Evolutionary conservation across 2,797 vertebrate species (phyloP).

Genomic region (Aphelocoma californica): DNA sequence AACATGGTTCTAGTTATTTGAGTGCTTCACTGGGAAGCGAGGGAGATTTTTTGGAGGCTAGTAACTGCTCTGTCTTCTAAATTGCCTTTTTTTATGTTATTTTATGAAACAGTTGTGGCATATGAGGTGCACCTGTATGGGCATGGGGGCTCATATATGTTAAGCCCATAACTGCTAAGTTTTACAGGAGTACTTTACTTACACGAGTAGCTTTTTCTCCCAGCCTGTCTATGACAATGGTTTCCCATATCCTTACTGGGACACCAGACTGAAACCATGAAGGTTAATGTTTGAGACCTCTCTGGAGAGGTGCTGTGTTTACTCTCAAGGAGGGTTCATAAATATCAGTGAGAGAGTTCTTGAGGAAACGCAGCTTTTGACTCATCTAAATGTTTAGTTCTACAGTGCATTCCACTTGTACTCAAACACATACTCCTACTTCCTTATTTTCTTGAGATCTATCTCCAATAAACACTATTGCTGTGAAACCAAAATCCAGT

Average conservation of each 20-base stretch:
- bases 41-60: background rate
- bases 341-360: slow-evolving; percentile 25
- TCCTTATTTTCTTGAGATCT: slow-evolving; percentile 32
- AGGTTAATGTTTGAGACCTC: slow-evolving; percentile 36
- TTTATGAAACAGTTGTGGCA: slow-evolving; percentile 35
- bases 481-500: background rate
- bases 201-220: background rate
- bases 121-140: slow-evolving; percentile 58
- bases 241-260: slow-evolving; percentile 65
- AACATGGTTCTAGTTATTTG: slow-evolving; percentile 41
- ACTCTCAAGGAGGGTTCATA: slow-evolving; percentile 33
- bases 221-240: background rate
- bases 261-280: slow-evolving; percentile 36
- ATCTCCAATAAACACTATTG: background rate
- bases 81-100: slow-evolving; percentile 1
- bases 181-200: background rate
- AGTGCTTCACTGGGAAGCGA: background rate
- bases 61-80: slow-evolving; percentile 13
- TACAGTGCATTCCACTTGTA: background rate
- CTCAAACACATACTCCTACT: slow-evolving; percentile 27
- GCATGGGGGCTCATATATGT: background rate
- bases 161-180: slow-evolving; percentile 11
- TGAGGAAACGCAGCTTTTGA: slow-evolving; percentile 48
- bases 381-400: background rate
- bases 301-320: slow-evolving; percentile 61